Base-by-base conservation (phyloP, 1,140 invertebrate genomes). In the Aleiodes sp. region DNA sequence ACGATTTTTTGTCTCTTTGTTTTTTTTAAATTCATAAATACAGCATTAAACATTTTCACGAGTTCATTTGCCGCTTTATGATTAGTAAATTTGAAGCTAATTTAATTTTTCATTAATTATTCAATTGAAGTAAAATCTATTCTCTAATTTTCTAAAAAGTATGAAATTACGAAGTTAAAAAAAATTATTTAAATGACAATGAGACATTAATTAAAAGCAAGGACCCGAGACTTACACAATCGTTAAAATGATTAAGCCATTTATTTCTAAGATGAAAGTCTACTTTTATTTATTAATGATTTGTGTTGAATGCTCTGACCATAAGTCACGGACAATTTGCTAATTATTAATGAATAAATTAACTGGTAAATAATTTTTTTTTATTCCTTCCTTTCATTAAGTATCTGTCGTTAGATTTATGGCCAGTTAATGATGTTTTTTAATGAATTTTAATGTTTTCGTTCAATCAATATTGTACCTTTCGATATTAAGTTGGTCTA, bases 401-500 rank as follows among this genome's bases (percentile, higher is more conserved):
- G 12, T 7, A 10, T 33, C 31, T 8, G 12, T 33, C 12, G 12
- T 7, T 29, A n/a, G 29, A 59, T 59, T 31, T 59, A 31, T 16
- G 46, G 46, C 4, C 21, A 24, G 46, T 46, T 9, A 24, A 16
- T 52, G 46, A 52, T 52, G 46, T 9, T 21, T 52, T 52, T 9
- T 24, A 52, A 26, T 52, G 19, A 52, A 52, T 24, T 12, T 46
- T 19, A 29, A 43, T 28, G 56, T n/a, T n/a, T 28, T 39, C 35
- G 29, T 61, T 21, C 39, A 14, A 35, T 41, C 4, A 41, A 39
- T 2, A 39, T 29, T 59, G 74, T 86, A 86, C 84, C 84, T 86
- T 83, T 80, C 79, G 52, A 80, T 77, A 68, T 81, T 80, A 35
- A 80, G 68, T 76, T 86, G 82, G 75, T 86, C 84, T 77, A 85